Evolutionary conservation across 1,140 invertebrate genomes (phyloP).

Genomic region (Papilio xuthus): DNA sequence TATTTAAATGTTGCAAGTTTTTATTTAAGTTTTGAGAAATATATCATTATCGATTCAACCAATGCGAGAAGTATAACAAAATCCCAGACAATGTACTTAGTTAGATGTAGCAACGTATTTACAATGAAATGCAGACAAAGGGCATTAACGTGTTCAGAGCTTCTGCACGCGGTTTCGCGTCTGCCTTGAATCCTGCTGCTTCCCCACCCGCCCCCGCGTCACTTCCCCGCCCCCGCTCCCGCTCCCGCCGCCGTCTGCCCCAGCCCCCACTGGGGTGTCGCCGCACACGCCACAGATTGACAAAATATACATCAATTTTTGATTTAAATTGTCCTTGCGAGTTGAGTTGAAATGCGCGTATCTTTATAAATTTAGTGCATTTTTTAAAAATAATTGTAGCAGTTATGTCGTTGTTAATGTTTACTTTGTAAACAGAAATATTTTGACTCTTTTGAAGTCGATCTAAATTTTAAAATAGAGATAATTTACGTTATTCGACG

Average conservation of each 20-base stretch:
- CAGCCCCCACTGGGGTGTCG: neutral
- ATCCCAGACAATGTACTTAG: neutral
- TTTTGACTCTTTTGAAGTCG: too few relatives aligned
- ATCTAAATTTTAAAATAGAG: too few relatives aligned
- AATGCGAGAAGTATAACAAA: neutral
- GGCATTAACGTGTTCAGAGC: slow-evolving; percentile 32
- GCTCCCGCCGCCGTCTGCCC: neutral
- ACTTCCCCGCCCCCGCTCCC: neutral
- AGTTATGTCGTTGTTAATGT: neutral
- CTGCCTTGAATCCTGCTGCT: slow-evolving; percentile 20
- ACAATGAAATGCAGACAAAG: slow-evolving; percentile 36
- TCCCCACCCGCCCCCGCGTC: neutral
- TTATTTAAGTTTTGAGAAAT: too few relatives aligned
- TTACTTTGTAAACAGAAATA: neutral
- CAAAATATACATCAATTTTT: slow-evolving; percentile 35
- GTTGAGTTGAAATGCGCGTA: neutral
- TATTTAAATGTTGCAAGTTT: neutral
- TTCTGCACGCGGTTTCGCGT: slow-evolving; percentile 36
- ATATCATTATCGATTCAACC: neutral
- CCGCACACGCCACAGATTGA: slow-evolving; percentile 32
- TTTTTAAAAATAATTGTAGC: neutral
- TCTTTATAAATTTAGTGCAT: neutral
- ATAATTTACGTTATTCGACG: too few relatives aligned
- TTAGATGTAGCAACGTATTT: neutral
- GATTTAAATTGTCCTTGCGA: slow-evolving; percentile 30